Conservation (phyloP, 2,113 vertebrate genomes). For the Seriola dumerili region DNA sequence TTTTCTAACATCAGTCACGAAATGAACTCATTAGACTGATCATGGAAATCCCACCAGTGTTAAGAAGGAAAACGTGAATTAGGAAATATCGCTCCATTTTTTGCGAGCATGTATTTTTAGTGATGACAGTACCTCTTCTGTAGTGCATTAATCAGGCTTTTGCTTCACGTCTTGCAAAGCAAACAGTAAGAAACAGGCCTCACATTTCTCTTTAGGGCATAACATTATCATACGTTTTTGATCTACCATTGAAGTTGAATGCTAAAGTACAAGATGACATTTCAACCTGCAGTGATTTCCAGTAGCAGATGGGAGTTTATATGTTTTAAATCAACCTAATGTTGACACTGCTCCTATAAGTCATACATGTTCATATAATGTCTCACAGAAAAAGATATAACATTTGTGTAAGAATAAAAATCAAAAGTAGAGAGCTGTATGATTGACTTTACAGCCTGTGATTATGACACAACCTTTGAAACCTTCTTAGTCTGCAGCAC, state of each 20-base stretch:
- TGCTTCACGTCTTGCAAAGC: not conserved
- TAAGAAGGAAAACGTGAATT: not conserved
- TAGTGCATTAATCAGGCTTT: slow-evolving; percentile 3
- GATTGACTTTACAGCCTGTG: no score
- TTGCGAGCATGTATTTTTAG: not conserved
- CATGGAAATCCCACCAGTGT: not conserved
- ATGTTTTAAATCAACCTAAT: no score
- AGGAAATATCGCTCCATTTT: not conserved
- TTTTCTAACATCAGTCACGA: not conserved
- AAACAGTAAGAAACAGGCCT: not conserved
- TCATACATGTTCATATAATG: no score
- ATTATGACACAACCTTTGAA: no score
- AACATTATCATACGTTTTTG: not conserved
- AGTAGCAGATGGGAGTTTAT: no score
- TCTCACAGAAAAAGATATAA: no score
- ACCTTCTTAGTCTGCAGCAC: no score
- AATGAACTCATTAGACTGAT: not conserved
- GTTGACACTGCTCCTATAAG: no score
- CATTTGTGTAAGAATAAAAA: no score
- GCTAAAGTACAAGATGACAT: no score
- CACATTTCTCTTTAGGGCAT: not conserved
- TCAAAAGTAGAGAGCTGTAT: no score
- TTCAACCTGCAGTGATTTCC: no score
- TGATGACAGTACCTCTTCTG: not conserved
- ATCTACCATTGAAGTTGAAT: not conserved